phyloP scores from a whole-genome alignment of 2,113 vertebrate species.

The Phyllostomus hastatus region DNA sequence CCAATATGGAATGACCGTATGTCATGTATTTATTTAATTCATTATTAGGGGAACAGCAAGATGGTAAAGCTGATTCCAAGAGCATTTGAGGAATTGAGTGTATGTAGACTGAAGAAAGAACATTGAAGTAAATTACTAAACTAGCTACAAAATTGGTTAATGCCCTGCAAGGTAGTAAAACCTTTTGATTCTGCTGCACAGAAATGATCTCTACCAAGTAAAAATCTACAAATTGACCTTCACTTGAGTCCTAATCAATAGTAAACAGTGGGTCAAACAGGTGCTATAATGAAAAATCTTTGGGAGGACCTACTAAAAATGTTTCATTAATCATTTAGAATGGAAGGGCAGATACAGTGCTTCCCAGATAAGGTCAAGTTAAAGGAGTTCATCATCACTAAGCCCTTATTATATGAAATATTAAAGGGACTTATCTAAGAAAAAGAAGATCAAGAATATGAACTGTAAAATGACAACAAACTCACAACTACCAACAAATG shows the following conservation, averaged over 20 bases:
- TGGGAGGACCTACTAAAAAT: background rate
- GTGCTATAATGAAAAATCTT: background rate
- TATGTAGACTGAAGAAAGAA: background rate
- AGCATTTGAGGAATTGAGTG: background rate
- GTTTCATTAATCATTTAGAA: background rate
- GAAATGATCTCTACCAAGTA: background rate
- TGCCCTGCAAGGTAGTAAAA: background rate
- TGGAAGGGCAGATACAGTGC: too few species aligned
- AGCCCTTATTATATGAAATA: too few species aligned
- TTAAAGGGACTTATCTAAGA: too few species aligned
- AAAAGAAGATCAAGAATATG: too few species aligned
- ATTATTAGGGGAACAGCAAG: background rate
- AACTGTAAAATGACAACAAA: too few species aligned
- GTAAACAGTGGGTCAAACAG: background rate
- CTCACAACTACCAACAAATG: too few species aligned
- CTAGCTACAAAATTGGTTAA: background rate
- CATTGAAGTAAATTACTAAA: background rate
- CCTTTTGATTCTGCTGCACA: background rate
- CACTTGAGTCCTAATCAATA: background rate
- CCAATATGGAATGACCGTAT: background rate
- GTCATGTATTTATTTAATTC: background rate
- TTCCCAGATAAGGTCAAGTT: too few species aligned
- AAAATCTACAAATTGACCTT: background rate
- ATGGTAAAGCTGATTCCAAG: background rate
- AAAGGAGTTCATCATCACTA: too few species aligned